Base-by-base conservation (phyloP, 1,140 invertebrate genomes). In the Drosophila pallidifrons region DNA sequence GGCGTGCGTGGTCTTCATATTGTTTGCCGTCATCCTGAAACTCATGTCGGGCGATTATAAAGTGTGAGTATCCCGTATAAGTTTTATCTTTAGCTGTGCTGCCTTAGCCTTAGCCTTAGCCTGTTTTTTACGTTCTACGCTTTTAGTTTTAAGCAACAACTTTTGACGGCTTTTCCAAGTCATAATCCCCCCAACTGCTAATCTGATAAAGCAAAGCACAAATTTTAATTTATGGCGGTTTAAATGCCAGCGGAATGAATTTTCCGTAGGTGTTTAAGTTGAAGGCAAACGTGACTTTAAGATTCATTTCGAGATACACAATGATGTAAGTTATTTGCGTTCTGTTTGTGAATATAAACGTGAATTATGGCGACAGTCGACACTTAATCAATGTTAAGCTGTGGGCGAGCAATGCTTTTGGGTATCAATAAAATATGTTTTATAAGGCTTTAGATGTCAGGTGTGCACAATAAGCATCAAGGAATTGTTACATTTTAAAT, bases 1-100 rank as follows among this genome's bases (percentile, higher is more conserved):
- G 41, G 93, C 96, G 15, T 96, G 96, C 83, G 95, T 97, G 35
- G 94, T 94, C 30, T 96, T 96, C 80, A 97, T 97, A 64, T 93
- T 97, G 47, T 85, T 96, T 16, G 94, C 96, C 10, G 96, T 97
- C 60, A 92, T 92, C 41, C 55, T 91, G 25, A 92, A 92, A 77
- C 85, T 92, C 35, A 83, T 92, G 73, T 94, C 61, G 93, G 96
- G 95, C 95, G 93, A 95, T 95, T 94, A 89, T 82, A 80, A 87
- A 82, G 83, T 92, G 91, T 92, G 77, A 92, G 91, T 91, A 87
- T 45, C 32, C 10, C 15, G 10, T 25, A 66, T 13, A 32, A 43
- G 45, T 59, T 58, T 51, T 43, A 58, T 58, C 46, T 41, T 20
- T 8, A 41, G 35, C 32, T 41, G 41, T 38, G 20, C 20, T 20